Base-by-base conservation (phyloP, 53 echinoderm and acorn worm genomes). In the Holothuria scabra region DNA sequence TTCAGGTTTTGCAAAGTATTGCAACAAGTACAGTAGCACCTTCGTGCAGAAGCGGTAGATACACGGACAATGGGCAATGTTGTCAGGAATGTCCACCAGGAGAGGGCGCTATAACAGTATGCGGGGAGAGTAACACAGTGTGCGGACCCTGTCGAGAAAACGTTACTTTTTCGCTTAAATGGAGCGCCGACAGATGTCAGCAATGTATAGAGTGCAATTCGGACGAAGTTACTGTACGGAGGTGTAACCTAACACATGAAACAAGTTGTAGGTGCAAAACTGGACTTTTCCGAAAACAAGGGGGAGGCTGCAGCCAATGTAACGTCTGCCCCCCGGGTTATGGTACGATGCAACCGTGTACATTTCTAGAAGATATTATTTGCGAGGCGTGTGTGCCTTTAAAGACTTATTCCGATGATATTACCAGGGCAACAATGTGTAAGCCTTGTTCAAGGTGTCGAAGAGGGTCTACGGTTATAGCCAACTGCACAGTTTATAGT, bases 241-340 rank as follows among this genome's bases (percentile, higher is more conserved):
- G 52, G 18, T 52, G 52, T 52, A 52, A 52, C 18, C 52, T 52
- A 52, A 52, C 52, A 52, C 52, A 52, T 8, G 52, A 52, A 8
- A 52, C 52, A 52, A 52, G 14, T 3, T 52, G 52, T 18, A 52
- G 52, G 18, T 52, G 52, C 48, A 78, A 78, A 58, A 57, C 28
- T 31, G 78, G 78, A 21, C 78, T 81, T 22, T 81, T 81, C 22
- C 62, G 65, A 9, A 64, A 64, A 28, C 19, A 22, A 37, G 62
- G 62, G 10, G 62, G 82, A 44, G 62, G 23, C 0, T 97, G 94
- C 63, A 92, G 97, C 30, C 97, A 97, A 82, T 97, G 97, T 30
- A 89, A 89, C 72, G 86, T 92, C 13, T 97, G 97, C 29, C 92
- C 92, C 19, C 90, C 94, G 16, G 97, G 97, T n/a, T 97, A 84